phyloP scores from a whole-genome alignment of 1,140 invertebrate genomes.

The Apis mellifera region DNA sequence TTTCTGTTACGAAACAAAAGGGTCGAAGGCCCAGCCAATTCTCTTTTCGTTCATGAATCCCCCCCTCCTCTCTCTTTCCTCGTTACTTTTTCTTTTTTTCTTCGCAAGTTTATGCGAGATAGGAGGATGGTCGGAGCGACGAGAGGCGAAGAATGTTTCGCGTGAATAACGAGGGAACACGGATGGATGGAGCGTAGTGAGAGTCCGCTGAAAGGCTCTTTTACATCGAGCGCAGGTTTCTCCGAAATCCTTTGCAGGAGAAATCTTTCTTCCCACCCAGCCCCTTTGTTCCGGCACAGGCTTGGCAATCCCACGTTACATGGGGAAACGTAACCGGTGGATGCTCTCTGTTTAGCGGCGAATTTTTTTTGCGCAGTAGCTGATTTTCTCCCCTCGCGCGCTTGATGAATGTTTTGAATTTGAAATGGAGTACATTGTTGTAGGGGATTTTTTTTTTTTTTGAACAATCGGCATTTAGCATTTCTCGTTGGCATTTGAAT shows the following conservation, averaged over 20 bases:
- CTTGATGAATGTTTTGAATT: too few relatives aligned
- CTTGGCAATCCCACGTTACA: not conserved
- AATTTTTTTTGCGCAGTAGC: too few relatives aligned
- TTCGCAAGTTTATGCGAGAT: not conserved
- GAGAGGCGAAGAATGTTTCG: not conserved
- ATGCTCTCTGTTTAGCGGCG: not conserved
- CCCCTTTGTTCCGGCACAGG: conserved; percentile 15
- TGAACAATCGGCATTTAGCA: too few relatives aligned
- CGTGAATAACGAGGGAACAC: conserved; percentile 10
- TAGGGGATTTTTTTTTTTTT: too few relatives aligned
- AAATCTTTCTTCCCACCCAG: conserved; percentile 6
- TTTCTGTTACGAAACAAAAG: conserved; percentile 47
- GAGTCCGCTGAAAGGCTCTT: conserved; percentile 29
- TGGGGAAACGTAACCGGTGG: not conserved
- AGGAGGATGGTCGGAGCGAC: too few relatives aligned
- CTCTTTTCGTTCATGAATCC: not conserved
- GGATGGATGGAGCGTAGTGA: not conserved
- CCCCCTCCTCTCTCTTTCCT: fast-evolving
- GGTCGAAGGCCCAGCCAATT: conserved; percentile 21
- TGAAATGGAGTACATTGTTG: too few relatives aligned
- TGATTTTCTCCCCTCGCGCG: too few relatives aligned
- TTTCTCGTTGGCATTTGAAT: too few relatives aligned
- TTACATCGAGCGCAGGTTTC: conserved; percentile 29
- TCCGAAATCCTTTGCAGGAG: conserved; percentile 37
- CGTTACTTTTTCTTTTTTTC: not conserved